Evolutionary conservation across 1,140 invertebrate species (phyloP).

Genomic region (Eumeta japonica): DNA sequence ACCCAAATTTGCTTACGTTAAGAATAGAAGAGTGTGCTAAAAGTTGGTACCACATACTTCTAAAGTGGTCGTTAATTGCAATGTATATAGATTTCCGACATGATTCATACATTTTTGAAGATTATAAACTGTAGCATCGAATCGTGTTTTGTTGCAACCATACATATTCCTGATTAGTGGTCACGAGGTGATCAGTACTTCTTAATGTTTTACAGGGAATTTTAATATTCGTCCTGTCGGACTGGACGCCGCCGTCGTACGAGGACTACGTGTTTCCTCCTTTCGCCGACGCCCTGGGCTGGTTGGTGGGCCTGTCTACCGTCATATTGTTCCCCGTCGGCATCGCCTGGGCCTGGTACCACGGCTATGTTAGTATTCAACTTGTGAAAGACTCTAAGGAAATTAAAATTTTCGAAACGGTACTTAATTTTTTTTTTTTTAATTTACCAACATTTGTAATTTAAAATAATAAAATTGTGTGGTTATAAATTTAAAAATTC

Average conservation of each 20-base stretch:
- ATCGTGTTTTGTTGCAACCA: not conserved
- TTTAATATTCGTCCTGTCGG: conserved; percentile 67
- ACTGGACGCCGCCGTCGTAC: conserved; percentile 60
- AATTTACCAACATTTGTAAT: no score
- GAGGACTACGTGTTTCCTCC: conserved; percentile 65
- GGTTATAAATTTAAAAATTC: no score
- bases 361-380: conserved; percentile 55
- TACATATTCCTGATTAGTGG: not conserved
- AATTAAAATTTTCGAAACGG: no score
- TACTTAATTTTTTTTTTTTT: no score
- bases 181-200: not conserved
- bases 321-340: conserved; percentile 64
- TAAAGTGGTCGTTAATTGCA: no score
- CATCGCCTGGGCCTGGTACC: conserved; percentile 50
- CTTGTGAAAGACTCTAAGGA: no score
- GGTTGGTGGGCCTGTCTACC: conserved; percentile 67
- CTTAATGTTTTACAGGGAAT: conserved; percentile 57
- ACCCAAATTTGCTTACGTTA: not conserved
- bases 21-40: no score
- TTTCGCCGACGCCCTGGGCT: conserved; percentile 69
- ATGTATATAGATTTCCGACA: not conserved
- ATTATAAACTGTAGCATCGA: not conserved
- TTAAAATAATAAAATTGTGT: no score
- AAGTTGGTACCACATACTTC: no score
- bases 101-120: not conserved